Evolutionary conservation across 2,888 invertebrate genomes (phyloP), one percentile per base, ranked within the genome.

Genomic region (Steinernema carpocapsae): DNA sequence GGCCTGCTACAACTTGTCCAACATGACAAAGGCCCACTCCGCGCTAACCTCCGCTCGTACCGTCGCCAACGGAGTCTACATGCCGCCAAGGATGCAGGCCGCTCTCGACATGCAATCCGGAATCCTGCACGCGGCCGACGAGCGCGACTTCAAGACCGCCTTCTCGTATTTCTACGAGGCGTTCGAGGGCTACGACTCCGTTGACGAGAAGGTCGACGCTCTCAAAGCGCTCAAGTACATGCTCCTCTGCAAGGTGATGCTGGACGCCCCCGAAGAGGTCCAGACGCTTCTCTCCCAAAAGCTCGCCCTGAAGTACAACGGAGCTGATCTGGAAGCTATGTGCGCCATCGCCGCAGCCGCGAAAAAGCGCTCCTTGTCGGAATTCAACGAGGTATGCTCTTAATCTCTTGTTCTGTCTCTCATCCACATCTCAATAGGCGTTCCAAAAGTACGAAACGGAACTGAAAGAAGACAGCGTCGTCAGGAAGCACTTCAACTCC

Each of bases 161-260:
- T 99, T 95, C 90, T 99, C 97, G 74, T 99, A 99, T 88, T 99
- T 99, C 88, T 99, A 97, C 89, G 99, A 99, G 91, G 97, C 97
- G 17, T 99, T 97, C 89, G 99, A 99, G 90, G 82, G 80, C 82
- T 97, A 94, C 89, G 97, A 97, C 89, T 95, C 95, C 81, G 93
- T 95, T 3, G 88, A 89, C 80, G 95, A 95, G 77, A 93, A 92
- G 86, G 92, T 92, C 6, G 95, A 94, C 89, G 97, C 97, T 2
- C 89, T 97, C 42, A 93, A 93, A 32, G 94, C 95, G 26, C 90
- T 99, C 24, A 99, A 99, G 88, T 99, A 99, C 89, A 99, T 99
- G 97, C 91, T 97, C 84, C 88, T 97, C 82, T 94, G 95, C 74
- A 99, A 97, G 91, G 81, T 85, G 22, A 84, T 85, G 83, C 77